Evolutionary conservation across 2,113 vertebrate genomes (phyloP).

Genomic region (Gallinago jamesoni): DNA sequence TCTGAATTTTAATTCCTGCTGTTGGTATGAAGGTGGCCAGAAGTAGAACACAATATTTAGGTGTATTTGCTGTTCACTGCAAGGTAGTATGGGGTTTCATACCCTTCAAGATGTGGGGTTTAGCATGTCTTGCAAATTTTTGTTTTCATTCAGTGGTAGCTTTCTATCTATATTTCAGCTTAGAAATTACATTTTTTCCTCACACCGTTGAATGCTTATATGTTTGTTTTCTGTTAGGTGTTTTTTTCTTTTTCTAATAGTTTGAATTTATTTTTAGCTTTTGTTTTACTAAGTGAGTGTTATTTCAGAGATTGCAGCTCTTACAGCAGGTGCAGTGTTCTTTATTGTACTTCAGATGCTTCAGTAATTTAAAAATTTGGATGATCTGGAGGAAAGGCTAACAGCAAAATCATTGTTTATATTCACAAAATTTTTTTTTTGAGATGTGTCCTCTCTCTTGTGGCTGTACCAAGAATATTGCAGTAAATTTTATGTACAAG

Average conservation of each 20-base stretch:
- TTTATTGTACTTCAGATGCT: neutral
- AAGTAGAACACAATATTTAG: neutral
- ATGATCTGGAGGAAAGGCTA: neutral
- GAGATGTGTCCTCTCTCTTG: neutral
- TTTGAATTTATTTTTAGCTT: constrained; percentile 9
- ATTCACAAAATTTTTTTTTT: neutral
- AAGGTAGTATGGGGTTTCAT: neutral
- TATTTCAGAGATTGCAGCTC: neutral
- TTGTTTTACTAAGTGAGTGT: neutral
- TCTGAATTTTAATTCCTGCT: neutral
- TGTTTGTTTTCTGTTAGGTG: neutral
- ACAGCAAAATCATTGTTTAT: neutral
- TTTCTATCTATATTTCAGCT: neutral
- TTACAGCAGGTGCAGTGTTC: neutral
- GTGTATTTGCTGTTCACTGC: neutral
- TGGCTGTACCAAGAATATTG: neutral
- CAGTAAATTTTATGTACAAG: neutral
- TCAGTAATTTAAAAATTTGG: constrained; percentile 11
- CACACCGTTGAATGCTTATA: neutral
- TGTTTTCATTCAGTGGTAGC: neutral
- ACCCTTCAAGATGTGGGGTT: neutral
- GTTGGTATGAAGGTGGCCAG: neutral
- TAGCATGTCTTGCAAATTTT: neutral
- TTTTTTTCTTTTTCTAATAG: neutral
- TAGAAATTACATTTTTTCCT: neutral